A percentile compares a stretch with the other conserved stretches of the same genome.
Conservation (phyloP, 1,140 invertebrate species). For the Polypedilum vanderplanki region DNA sequence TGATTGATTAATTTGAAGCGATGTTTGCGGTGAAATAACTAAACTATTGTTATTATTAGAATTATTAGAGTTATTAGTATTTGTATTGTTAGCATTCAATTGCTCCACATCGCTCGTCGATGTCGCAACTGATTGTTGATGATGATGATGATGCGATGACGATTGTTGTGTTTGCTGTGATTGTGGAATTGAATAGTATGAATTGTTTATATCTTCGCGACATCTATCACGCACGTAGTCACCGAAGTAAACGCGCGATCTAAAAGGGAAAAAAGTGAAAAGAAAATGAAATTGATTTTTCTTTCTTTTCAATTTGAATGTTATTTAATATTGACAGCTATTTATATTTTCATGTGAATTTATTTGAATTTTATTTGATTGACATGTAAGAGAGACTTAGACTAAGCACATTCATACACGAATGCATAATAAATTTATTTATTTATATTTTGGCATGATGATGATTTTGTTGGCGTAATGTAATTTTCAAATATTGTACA, state of each 20-base stretch:
- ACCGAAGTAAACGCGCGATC: background rate
- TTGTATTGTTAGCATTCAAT: background rate
- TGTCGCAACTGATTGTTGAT: slow-evolving; percentile 1
- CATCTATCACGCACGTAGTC: slow-evolving; percentile 27
- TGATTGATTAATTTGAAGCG: slow-evolving; percentile 15
- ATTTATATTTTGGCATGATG: too few relatives aligned
- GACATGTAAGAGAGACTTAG: too few relatives aligned
- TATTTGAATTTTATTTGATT: too few relatives aligned
- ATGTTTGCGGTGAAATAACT: slow-evolving; percentile 2
- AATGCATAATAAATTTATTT: too few relatives aligned
- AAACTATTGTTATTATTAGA: slow-evolving; percentile 20
- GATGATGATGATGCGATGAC: slow-evolving; percentile 16
- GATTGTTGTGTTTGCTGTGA: slow-evolving; percentile 21
- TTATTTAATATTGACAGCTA: too few relatives aligned
- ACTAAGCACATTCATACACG: too few relatives aligned
- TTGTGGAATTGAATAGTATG: slow-evolving; percentile 23
- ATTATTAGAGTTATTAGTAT: slow-evolving; percentile 9
- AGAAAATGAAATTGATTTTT: too few relatives aligned
- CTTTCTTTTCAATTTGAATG: too few relatives aligned
- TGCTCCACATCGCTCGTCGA: slow-evolving; percentile 16
- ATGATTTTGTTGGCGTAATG: too few relatives aligned
- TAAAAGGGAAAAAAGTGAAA: background rate
- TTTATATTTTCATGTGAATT: too few relatives aligned
- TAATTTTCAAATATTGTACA: too few relatives aligned
- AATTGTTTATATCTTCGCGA: slow-evolving; percentile 22